Conservation (phyloP, 2,888 invertebrate genomes). For the Torymus aiolomorphi region DNA sequence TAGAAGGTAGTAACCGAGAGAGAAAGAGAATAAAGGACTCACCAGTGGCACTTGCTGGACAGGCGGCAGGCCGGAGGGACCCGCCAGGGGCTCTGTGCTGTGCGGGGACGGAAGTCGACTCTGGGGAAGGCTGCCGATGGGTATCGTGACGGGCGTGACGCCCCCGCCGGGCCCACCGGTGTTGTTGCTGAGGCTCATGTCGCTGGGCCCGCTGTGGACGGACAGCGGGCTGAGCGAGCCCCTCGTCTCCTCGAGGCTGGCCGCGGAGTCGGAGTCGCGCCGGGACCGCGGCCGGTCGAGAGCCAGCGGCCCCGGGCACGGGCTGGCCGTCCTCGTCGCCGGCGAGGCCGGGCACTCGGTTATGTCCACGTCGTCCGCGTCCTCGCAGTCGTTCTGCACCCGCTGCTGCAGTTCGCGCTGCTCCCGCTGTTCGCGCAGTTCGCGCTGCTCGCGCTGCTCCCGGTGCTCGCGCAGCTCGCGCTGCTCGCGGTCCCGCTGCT, state of each 20-base stretch:
- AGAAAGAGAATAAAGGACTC: slow-evolving; percentile 72
- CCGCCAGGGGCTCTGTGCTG: slow-evolving; percentile 84
- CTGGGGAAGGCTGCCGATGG: slow-evolving; percentile 66
- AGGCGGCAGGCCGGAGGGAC: slow-evolving; percentile 90
- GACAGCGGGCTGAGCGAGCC: slow-evolving; percentile 74
- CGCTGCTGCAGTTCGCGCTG: slow-evolving; percentile 8
- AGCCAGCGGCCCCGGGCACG: slow-evolving; percentile 74
- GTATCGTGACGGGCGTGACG: slow-evolving; percentile 51
- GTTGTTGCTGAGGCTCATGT: slow-evolving; percentile 78
- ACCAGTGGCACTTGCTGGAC: slow-evolving; percentile 94
- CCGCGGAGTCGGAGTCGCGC: slow-evolving; percentile 72
- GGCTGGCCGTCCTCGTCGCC: slow-evolving; percentile 66
- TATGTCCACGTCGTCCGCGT: slow-evolving; percentile 39
- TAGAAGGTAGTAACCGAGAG: no score
- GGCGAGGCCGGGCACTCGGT: slow-evolving; percentile 49
- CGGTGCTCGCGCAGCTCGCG: slow-evolving; percentile 14
- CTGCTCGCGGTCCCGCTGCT: slow-evolving; percentile 60
- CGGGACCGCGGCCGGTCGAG: slow-evolving; percentile 69
- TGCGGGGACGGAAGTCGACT: slow-evolving; percentile 80
- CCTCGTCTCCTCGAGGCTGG: slow-evolving; percentile 69
- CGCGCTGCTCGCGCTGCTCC: slow-evolving; percentile 47
- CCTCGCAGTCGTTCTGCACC: slow-evolving; percentile 29
- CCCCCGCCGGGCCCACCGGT: slow-evolving; percentile 74
- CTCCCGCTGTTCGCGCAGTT: slow-evolving; percentile 15
- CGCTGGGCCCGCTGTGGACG: slow-evolving; percentile 77